Evolutionary conservation across 1,140 invertebrate species (phyloP), one percentile per base, ranked within the genome.

Genomic region (Potamilus streckersoni): DNA sequence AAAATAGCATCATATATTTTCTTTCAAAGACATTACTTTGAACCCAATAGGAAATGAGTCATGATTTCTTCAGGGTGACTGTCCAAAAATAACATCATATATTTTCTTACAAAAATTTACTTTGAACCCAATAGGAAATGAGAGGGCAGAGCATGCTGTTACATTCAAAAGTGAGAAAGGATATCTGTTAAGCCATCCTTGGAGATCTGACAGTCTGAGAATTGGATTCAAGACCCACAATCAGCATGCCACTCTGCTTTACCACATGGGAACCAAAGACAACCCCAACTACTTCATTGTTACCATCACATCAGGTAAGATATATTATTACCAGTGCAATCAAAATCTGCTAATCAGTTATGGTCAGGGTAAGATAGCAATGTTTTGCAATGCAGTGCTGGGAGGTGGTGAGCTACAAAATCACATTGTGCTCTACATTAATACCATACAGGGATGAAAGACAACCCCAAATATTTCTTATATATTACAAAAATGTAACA

Each of bases 211-310:
- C 4, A 96, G 97, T 85, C 94, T 98, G 79, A 95, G 95, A 1
- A 96, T 98, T 88, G 96, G 95, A 81, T 97, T 98, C 85, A 91
- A 96, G 81, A 98, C 96, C 1, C 96, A 96, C 12, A 95, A 96
- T 60, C 94, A 94, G 84, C 94, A 94, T 84, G 96, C 96, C 61
- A 95, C 97, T 81, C 90, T 98, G 16, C 87, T 98, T 0, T 97
- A 97, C 88, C 96, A 98, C 86, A 95, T 78, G 16, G 73, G 67
- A 65, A 71, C 71, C n/a, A 59, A 72, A n/a, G 71, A 70, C 56
- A 83, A 79, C 16, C 66, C 70, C 38, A 87, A 86, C 75, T 78
- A 69, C 55, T 80, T 86, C 69, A 79, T 70, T 49, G 78, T 86
- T 55, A 79, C 77, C 17, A 79, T 87, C 23, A 69, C 78, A 58